Base-by-base conservation (phyloP, 2,113 vertebrate species). In the Rhea pennata region DNA sequence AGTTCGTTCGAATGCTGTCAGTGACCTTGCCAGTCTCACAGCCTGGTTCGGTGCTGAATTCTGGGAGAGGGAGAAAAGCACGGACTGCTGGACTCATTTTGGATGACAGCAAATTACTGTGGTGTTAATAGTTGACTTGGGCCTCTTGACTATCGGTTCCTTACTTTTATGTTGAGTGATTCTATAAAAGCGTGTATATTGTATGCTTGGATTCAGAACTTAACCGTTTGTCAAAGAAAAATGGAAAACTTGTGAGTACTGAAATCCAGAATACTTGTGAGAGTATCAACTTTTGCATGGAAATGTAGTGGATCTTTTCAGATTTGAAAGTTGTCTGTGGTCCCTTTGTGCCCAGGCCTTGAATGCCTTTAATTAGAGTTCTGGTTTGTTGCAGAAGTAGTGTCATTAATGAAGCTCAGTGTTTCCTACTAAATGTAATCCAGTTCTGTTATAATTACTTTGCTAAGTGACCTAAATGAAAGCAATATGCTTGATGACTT, bases 391-490 rank as follows among this genome's bases (percentile, higher is more conserved):
- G 59, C 50, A 85, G 81, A 73, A 93, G 84, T 56, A 87, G 75
- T 1, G 1, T 56, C 78, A 54, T 83, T 95, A 95, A 90, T 71
- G 64, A 96, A 93, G 64, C 71, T 83, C 58, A 70, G 44, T 39
- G 50, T 80, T 93, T 67, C 64, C 84, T 95, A 4, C 53, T 87
- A 83, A 91, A 73, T 91, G 81, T 66, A 91, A 76, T 91, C 91
- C 77, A 82, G 48, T 54, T 82, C 84, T 51, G 8, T 50, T 24
- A 8, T 91, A 79, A 87, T 91, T 77, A 67, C 85, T 87, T 48
- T 93, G 88, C 92, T 80, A 36, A 96, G 78, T 94, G 74, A 86
- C 81, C 84, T 64, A 74, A 95, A 90, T 90, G 71, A 85, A 91
- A 88, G 75, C 92, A 85, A 5, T 83, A 71, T 82, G 53, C 69